Evolutionary conservation across 2,113 vertebrate species (phyloP).

Genomic region (Plotosus lineatus): DNA sequence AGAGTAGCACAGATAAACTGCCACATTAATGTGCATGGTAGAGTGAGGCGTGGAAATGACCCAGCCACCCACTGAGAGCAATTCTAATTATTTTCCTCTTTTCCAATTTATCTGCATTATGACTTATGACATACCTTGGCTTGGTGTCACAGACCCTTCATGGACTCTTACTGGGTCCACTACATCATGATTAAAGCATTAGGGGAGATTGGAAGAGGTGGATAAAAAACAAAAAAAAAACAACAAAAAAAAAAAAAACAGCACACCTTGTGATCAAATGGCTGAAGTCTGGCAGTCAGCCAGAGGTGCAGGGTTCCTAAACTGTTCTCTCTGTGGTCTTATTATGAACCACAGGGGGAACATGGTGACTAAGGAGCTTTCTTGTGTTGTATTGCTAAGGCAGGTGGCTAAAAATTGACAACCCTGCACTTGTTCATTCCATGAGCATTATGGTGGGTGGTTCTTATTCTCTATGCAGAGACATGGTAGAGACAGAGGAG

Average conservation of each 20-base stretch:
- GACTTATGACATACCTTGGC: slow-evolving; percentile 50
- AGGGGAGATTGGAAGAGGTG: background rate
- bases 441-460: slow-evolving; percentile 40
- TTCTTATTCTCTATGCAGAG: slow-evolving; percentile 20
- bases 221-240: no score
- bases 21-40: slow-evolving; percentile 1
- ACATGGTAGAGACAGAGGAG: background rate
- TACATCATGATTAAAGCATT: slow-evolving; percentile 49
- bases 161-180: slow-evolving; percentile 42
- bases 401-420: slow-evolving; percentile 14
- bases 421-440: background rate
- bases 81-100: slow-evolving; percentile 50
- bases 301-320: slow-evolving; percentile 50
- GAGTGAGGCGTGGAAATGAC: slow-evolving; percentile 33
- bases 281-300: slow-evolving; percentile 17
- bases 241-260: slow-evolving; percentile 28
- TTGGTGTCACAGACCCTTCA: slow-evolving; percentile 36
- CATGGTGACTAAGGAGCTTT: slow-evolving; percentile 50
- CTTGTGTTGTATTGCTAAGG: slow-evolving; percentile 41
- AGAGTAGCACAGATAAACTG: background rate
- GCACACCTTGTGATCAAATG: slow-evolving; percentile 37
- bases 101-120: slow-evolving; percentile 57
- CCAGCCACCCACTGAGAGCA: slow-evolving; percentile 33
- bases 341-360: slow-evolving; percentile 44
- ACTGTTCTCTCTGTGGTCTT: slow-evolving; percentile 39